Percentiles rank a stretch among this genome's conserved stretches.
These are phyloP conservation scores for Brevimyrus niger DNA, from an alignment of 2,113 vertebrate species.

Conservation along the genomic window DNA sequence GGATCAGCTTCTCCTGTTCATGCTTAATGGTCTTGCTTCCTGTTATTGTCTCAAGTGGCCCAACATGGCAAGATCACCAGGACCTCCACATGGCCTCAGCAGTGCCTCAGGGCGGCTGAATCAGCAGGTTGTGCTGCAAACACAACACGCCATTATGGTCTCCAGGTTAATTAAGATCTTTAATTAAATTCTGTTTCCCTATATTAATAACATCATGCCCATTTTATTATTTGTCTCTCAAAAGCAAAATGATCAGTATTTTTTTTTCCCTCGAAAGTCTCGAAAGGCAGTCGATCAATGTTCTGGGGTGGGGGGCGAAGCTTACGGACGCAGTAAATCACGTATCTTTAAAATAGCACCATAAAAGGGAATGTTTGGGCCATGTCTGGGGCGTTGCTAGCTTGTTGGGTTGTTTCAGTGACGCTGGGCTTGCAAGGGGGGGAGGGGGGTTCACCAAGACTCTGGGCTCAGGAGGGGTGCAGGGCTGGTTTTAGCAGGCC, in stretches of 20 bases:
- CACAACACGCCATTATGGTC: neutral
- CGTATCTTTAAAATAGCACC: neutral
- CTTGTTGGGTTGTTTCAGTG: neutral
- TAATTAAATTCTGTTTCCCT: neutral
- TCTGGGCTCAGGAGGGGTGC: neutral
- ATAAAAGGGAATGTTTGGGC: neutral
- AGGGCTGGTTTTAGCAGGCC: neutral
- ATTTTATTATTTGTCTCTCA: neutral
- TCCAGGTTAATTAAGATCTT: neutral
- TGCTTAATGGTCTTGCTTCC: neutral
- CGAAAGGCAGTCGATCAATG: neutral
- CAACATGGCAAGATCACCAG: neutral
- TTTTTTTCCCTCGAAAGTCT: neutral
- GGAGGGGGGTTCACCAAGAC: neutral
- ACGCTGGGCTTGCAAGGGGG: neutral
- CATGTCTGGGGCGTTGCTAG: neutral
- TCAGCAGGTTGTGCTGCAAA: neutral
- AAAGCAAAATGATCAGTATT: neutral
- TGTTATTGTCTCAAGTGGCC: neutral
- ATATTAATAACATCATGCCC: neutral
- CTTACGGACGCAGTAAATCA: neutral
- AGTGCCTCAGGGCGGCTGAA: neutral
- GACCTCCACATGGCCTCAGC: neutral
- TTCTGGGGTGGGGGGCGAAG: neutral
- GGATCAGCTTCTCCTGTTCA: neutral